Base-by-base conservation (phyloP, 2,797 vertebrate genomes). In the Poeciliopsis presidionis region DNA sequence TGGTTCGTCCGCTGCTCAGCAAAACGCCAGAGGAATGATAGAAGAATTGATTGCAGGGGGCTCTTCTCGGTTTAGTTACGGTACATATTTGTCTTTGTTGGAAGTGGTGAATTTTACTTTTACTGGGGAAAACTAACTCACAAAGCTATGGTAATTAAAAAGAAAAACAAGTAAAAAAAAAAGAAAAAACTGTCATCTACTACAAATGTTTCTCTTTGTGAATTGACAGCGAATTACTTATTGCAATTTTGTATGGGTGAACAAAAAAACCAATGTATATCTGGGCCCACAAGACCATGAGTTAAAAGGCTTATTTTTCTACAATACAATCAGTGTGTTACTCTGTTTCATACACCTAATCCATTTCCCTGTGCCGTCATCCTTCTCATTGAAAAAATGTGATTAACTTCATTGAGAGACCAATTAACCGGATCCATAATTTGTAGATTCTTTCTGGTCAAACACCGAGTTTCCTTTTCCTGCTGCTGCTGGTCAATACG, bases 1-100 rank as follows among this genome's bases (percentile, higher is more conserved):
- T 88, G 98, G 98, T 2, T 93, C 89, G 5, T 3, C 59, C 41
- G 88, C 89, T 59, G 96, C 91, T 51, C 97, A 98, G 87, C 91
- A 92, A 53, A 98, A 96, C 93, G 98, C 97, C 83, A 97, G 96
- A 84, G 89, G 93, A 81, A 91, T 97, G 91, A 98, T 98, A 81
- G 95, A 97, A 39, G 88, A 95, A 43, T 79, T 97, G 89, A 30
- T 98, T 81, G 75, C 90, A 25, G 91, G 89, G 76, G 90, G 74
- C 76, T 83, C 55, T 53, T 2, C 69, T 53, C 36, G 63, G 46
- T 89, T 82, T 88, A 59, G 63, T 51, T 80, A 84, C 77, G 85
- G 86, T 94, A 91, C 41, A 11, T 46, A 70, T 70, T 69, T 1
- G 13, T 71, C 41, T 71, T 7, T n/a, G 2, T 67, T 61, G 5